Percentiles rank a stretch among this genome's conserved stretches.
phyloP scores from a whole-genome alignment of 1,140 invertebrate species.

The Danaus plexippus region DNA sequence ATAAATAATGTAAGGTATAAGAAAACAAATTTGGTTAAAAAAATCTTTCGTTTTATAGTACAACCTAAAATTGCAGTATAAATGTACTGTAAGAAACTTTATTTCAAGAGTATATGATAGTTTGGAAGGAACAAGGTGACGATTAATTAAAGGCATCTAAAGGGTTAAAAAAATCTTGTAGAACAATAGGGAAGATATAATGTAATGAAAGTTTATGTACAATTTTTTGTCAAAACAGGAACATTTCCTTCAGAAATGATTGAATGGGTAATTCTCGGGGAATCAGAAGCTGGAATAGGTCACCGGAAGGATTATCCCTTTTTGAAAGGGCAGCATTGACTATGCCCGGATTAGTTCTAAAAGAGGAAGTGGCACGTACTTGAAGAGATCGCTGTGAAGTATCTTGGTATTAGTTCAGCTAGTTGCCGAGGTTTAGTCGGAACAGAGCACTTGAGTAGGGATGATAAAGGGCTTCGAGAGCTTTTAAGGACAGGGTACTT shows the following conservation, averaged over 20 bases:
- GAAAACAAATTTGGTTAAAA: no score
- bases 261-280: constrained; percentile 58
- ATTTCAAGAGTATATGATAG: no score
- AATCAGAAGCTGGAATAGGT: constrained; percentile 34
- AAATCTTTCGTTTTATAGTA: no score
- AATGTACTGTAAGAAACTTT: no score
- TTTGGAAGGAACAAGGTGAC: no score
- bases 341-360: constrained; percentile 50
- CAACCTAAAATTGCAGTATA: no score
- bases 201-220: no score
- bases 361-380: constrained; percentile 73
- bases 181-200: no score
- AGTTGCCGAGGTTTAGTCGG: constrained; percentile 82
- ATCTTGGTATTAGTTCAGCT: constrained; percentile 86
- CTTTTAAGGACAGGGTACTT: constrained; percentile 85
- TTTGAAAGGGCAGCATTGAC: constrained; percentile 25
- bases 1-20: no score
- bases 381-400: constrained; percentile 81
- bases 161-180: no score
- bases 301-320: constrained; percentile 32
- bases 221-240: constrained; percentile 52
- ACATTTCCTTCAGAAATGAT: constrained; percentile 58
- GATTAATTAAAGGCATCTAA: no score
- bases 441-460: constrained; percentile 87
- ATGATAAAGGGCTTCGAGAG: constrained; percentile 87